Percentiles rank a stretch among this genome's conserved stretches.
These are phyloP conservation scores for Acanthosepion lycidas DNA, from an alignment of 2,888 invertebrate genomes.

Conservation along the genomic window DNA sequence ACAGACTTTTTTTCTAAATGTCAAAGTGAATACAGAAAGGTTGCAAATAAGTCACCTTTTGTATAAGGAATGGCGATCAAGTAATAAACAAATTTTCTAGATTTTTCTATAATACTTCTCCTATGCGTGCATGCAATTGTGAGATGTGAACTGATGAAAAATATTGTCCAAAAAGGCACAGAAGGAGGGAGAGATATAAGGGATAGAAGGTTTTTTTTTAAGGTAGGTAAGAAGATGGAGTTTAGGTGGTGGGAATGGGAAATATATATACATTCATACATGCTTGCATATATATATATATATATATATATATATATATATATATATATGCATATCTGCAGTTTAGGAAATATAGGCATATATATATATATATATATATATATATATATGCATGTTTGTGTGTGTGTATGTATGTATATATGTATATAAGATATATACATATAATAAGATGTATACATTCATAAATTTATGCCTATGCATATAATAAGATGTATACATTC, in stretches of 20 bases:
- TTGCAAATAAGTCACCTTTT: conserved; percentile 33
- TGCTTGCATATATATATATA: neutral
- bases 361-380: neutral
- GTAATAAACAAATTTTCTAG: conserved; percentile 33
- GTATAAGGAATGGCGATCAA: conserved; percentile 13
- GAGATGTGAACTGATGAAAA: neutral
- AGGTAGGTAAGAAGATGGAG: neutral
- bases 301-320: neutral
- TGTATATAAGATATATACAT: too few relatives aligned
- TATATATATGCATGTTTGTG: neutral
- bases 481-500: neutral
- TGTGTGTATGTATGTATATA: neutral
- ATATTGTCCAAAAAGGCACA: conserved; percentile 33
- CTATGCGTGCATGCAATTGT: conserved; percentile 9
- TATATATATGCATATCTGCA: neutral
- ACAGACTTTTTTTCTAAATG: conserved; percentile 17
- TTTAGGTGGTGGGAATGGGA: neutral
- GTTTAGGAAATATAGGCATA: neutral
- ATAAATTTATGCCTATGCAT: neutral
- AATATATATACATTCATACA: neutral
- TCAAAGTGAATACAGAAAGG: conserved; percentile 12
- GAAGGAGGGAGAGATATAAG: neutral
- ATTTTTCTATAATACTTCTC: conserved; percentile 33
- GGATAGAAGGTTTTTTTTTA: neutral
- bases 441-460: neutral